Base-by-base conservation (phyloP, 2,888 invertebrate species). In the Heliconius ismenius region DNA sequence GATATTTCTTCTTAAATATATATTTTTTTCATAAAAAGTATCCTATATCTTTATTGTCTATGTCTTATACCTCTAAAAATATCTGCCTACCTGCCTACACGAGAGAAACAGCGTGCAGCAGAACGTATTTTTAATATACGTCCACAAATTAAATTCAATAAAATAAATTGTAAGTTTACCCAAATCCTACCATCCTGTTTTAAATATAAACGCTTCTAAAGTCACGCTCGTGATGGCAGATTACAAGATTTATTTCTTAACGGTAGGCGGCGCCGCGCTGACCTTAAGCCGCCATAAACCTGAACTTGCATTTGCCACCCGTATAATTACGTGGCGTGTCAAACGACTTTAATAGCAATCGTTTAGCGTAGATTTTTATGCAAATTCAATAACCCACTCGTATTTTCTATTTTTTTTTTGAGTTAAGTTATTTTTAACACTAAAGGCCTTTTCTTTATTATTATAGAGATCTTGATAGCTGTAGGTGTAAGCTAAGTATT, bases 211-310 rank as follows among this genome's bases (percentile, higher is more conserved):
- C 1, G 9, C 54, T 69, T 32, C 54, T 65, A n/a, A 24, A 70
- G 54, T 54, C 70, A 70, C 70, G 54, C 32, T 83, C 83, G 83
- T 80, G 82, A 80, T 82, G 82, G 80, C 77, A 87, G 88, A 89
- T 89, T 88, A 86, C 86, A 83, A 86, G 87, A 91, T 92, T 91
- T 92, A 92, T 89, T 83, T 78, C 83, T 84, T 86, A 84, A 90
- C 86, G 83, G 83, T 85, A 79, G 78, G 79, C 79, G 78, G 78
- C 74, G 54, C 76, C 74, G 81, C 87, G 82, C 81, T 88, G 90
- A 90, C 91, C 90, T 90, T 87, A 84, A 76, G 82, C 81, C 58
- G 60, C 39, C 54, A 67, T 82, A 81, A 82, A 81, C 78, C 78
- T 81, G 80, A 81, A 84, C 82, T 83, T 84, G 83, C 76, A 79